Evolutionary conservation across 2,888 invertebrate genomes (phyloP).

Genomic region (Prenolepis imparis): DNA sequence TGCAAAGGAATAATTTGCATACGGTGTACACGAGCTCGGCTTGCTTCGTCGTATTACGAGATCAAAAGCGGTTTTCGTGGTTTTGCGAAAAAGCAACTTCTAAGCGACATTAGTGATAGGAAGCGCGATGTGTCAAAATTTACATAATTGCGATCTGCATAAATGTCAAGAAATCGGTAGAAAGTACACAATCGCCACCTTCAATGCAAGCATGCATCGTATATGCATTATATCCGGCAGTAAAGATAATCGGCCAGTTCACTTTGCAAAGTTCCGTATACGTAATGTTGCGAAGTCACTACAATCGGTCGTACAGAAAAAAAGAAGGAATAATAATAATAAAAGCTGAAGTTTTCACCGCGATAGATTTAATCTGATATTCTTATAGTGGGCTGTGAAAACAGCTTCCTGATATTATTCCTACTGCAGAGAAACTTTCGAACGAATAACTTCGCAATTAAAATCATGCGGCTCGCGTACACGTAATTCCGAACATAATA

Average conservation of each 20-base stretch:
- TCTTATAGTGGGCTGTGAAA: constrained; percentile 18
- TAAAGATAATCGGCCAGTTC: constrained; percentile 61
- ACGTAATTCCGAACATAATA: constrained; percentile 53
- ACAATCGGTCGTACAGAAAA: constrained; percentile 26
- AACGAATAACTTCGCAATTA: constrained; percentile 54
- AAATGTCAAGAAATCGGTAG: constrained; percentile 61
- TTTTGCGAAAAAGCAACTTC: constrained; percentile 19
- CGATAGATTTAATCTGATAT: constrained; percentile 45
- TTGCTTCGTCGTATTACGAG: not conserved
- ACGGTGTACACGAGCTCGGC: not conserved
- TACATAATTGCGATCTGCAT: constrained; percentile 61
- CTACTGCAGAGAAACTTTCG: constrained; percentile 54
- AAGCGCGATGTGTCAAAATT: constrained; percentile 52
- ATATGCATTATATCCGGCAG: constrained; percentile 59
- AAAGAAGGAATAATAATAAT: not conserved
- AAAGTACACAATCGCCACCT: constrained; percentile 56
- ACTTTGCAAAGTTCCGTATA: constrained; percentile 67
- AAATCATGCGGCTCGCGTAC: constrained; percentile 29
- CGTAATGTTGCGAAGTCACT: constrained; percentile 61
- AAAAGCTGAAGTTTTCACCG: constrained; percentile 50
- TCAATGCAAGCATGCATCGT: constrained; percentile 45
- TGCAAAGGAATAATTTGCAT: constrained; percentile 35
- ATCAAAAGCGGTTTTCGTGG: constrained; percentile 25
- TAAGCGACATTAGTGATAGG: constrained; percentile 16
- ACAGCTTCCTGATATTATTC: constrained; percentile 61